A percentile compares a stretch with the other conserved stretches of the same genome.
These are phyloP conservation scores for Vultur gryphus DNA, from an alignment of 2,797 vertebrate species.

Conservation along the genomic window DNA sequence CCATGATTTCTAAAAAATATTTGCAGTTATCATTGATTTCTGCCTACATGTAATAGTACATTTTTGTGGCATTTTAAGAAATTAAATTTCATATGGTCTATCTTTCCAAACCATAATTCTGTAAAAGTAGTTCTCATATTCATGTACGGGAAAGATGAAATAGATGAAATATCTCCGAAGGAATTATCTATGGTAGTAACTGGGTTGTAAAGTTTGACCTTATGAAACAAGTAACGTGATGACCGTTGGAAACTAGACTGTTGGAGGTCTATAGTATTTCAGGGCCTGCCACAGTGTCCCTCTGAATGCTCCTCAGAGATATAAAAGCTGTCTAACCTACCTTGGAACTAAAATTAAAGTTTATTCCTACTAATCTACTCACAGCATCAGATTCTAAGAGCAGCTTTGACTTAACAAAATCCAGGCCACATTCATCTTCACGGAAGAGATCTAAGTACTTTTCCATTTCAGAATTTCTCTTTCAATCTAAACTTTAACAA, in stretches of 20 bases:
- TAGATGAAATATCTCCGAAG: constrained; percentile 1
- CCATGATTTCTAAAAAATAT: neutral
- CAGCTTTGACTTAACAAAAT: neutral
- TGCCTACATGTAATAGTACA: neutral
- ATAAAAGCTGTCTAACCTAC: constrained; percentile 39
- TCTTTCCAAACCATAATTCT: neutral
- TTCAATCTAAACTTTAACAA: neutral
- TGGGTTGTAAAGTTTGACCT: constrained; percentile 74
- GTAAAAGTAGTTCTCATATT: neutral
- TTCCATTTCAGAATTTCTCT: neutral
- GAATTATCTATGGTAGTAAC: constrained; percentile 23
- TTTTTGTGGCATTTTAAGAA: neutral
- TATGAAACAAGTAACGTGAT: constrained; percentile 61
- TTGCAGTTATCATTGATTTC: neutral
- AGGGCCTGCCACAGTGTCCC: neutral
- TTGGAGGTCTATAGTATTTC: neutral
- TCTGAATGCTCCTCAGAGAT: neutral
- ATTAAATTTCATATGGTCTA: neutral
- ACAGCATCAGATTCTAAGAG: neutral
- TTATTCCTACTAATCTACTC: constrained; percentile 20
- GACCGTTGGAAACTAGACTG: neutral
- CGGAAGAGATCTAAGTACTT: neutral
- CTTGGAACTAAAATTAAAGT: constrained; percentile 56
- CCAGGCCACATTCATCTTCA: neutral
- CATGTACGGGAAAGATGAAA: constrained; percentile 20